A percentile compares a stretch with the other conserved stretches of the same genome.
These are phyloP conservation scores for Ectropis grisescens DNA, from an alignment of 1,140 invertebrate species.

Conservation along the genomic window DNA sequence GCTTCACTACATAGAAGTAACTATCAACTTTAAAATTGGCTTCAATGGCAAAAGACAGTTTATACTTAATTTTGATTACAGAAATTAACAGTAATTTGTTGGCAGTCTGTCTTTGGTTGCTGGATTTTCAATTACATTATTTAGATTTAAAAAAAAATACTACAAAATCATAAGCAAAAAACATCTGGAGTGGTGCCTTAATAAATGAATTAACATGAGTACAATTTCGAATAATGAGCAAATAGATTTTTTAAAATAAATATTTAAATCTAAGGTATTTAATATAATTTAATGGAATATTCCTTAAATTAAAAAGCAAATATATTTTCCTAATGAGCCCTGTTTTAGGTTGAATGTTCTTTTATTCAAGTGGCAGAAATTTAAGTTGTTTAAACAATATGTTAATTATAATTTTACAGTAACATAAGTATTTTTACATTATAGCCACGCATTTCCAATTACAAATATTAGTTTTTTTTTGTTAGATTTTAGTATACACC, in stretches of 20 bases:
- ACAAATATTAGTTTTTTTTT: not conserved
- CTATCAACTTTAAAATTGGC: no score
- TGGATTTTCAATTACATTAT: no score
- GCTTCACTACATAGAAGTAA: no score
- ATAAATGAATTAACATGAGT: slow-evolving; percentile 48
- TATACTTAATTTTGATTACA: no score
- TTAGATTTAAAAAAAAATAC: no score
- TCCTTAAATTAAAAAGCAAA: slow-evolving; percentile 54
- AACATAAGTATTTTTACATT: slow-evolving; percentile 1
- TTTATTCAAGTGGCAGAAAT: no score
- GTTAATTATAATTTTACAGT: slow-evolving; percentile 1
- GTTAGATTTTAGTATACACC: slow-evolving; percentile 5
- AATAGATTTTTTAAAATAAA: slow-evolving; percentile 38
- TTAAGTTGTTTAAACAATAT: no score
- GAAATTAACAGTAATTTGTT: no score
- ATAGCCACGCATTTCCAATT: slow-evolving; percentile 20
- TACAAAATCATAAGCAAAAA: no score
- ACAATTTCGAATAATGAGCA: slow-evolving; percentile 58
- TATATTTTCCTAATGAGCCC: slow-evolving; percentile 16
- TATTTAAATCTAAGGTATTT: slow-evolving; percentile 44
- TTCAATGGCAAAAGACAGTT: no score
- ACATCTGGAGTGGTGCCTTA: no score
- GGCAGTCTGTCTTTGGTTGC: no score
- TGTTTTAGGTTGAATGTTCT: slow-evolving; percentile 12
- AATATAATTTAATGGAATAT: slow-evolving; percentile 61